These are phyloP conservation scores for Andrena haemorrhoa DNA, from an alignment of 2,888 invertebrate genomes.

Conservation along the genomic window DNA sequence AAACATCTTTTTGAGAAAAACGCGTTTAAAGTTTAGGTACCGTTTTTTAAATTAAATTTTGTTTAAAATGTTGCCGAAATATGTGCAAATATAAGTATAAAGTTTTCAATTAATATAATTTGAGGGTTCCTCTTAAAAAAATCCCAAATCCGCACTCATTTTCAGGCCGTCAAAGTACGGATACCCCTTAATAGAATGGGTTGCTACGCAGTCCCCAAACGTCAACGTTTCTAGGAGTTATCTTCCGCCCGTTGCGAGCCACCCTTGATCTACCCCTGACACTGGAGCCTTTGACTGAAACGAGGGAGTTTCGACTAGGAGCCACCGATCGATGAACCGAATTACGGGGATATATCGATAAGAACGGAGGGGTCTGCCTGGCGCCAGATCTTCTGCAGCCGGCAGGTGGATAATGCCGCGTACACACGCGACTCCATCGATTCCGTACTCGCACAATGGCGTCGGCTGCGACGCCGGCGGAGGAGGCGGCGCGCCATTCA, in stretches of 20 bases:
- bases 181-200: too few species aligned
- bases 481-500: conserved; percentile 69
- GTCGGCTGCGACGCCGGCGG: conserved; percentile 53
- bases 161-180: too few species aligned
- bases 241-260: background rate
- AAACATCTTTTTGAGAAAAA: too few species aligned
- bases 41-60: too few species aligned
- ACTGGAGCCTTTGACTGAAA: background rate
- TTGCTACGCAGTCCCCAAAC: background rate
- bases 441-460: conserved; percentile 77
- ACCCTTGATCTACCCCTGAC: background rate
- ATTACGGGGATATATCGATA: conserved; percentile 61
- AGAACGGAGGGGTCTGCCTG: conserved; percentile 62
- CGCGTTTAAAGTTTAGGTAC: too few species aligned
- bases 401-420: conserved; percentile 81
- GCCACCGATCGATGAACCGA: conserved; percentile 59
- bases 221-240: background rate
- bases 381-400: conserved; percentile 79
- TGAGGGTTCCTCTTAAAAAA: too few species aligned
- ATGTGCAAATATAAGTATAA: too few species aligned
- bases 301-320: background rate
- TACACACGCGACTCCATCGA: conserved; percentile 82
- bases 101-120: too few species aligned
- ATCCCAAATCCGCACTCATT: too few species aligned
- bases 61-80: too few species aligned